phyloP scores from a whole-genome alignment of 1,140 invertebrate species.

The Agrilus planipennis region DNA sequence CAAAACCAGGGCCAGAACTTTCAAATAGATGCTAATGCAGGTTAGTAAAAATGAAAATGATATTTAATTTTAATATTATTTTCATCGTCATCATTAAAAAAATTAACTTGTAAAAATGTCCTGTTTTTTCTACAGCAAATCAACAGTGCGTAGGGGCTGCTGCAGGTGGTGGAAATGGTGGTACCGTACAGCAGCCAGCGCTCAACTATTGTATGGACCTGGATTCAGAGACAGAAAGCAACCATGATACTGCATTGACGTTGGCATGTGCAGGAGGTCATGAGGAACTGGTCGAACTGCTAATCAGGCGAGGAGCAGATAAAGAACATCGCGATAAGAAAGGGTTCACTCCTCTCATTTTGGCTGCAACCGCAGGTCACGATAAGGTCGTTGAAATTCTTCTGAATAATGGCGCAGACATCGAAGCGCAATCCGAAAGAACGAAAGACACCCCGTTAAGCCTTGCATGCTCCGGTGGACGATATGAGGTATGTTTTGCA shows the following conservation, averaged over 20 bases:
- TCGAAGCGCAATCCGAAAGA: constrained; percentile 96
- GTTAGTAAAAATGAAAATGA: constrained; percentile 12
- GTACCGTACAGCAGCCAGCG: constrained; percentile 23
- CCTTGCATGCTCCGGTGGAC: constrained; percentile 91
- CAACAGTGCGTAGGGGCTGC: constrained; percentile 7
- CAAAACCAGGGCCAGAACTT: constrained; percentile 30
- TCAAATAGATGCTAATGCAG: constrained; percentile 28
- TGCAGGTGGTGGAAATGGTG: constrained; percentile 17
- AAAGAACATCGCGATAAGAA: constrained; percentile 99
- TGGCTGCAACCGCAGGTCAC: constrained; percentile 95
- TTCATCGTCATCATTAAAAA: no score
- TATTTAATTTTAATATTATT: no score
- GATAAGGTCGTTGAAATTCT: constrained; percentile 90
- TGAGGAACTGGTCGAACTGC: constrained; percentile 84
- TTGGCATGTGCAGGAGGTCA: constrained; percentile 95
- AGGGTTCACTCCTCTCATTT: constrained; percentile 93
- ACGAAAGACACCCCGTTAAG: constrained; percentile 98
- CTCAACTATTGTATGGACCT: constrained; percentile 67
- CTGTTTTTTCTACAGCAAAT: no score
- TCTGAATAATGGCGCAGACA: constrained; percentile 83
- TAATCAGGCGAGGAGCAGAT: constrained; percentile 81
- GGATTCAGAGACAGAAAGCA: constrained; percentile 93
- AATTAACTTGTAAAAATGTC: no score
- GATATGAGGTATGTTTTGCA: constrained; percentile 59
- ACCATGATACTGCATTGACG: constrained; percentile 96